Base-by-base conservation (phyloP, 2,888 invertebrate genomes). In the Agriotes lineatus region DNA sequence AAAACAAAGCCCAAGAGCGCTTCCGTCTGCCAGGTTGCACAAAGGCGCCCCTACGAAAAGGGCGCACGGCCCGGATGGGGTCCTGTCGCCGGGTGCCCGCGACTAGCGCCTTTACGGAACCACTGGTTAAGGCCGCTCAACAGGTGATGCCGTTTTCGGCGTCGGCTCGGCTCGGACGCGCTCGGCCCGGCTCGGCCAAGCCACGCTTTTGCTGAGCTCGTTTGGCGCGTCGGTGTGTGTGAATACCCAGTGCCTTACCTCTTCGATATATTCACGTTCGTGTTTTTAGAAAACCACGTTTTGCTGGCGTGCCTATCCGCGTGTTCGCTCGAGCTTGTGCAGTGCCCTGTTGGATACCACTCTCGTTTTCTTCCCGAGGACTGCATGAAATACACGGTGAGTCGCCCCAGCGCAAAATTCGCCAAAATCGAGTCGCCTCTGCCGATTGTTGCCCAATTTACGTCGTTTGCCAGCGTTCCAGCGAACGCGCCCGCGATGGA, bases 201-300 rank as follows among this genome's bases (percentile, higher is more conserved):
- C 71, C 77, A 76, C 74, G 76, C 76, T 72, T n/a, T n/a, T 63
- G 75, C 76, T 78, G 70, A 79, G 78, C 77, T 72, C 70, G 77
- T 77, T 78, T 78, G 80, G 81, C 80, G 80, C 81, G 80, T 77
- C 78, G 74, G 72, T 73, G 75, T 74, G 62, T 73, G 69, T 71
- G 75, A 74, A 72, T 74, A 69, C 62, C 48, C 76, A 77, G 77
- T 78, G 77, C 74, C 74, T 78, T 77, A 79, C 75, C 75, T 74
- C 76, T 75, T 37, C 52, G 72, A 77, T 76, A 70, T 75, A 73
- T 72, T 72, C 72, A 74, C 72, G 74, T 75, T 74, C 66, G 72
- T 73, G 74, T 75, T 73, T 74, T 65, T 69, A 72, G 19, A 44
- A 61, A 54, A 61, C 30, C 56, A 45, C 67, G 70, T 69, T 69